A percentile compares a stretch with the other conserved stretches of the same genome.
Evolutionary conservation across 2,113 vertebrate genomes (phyloP).

Genomic region (Eubucco bourcierii): DNA sequence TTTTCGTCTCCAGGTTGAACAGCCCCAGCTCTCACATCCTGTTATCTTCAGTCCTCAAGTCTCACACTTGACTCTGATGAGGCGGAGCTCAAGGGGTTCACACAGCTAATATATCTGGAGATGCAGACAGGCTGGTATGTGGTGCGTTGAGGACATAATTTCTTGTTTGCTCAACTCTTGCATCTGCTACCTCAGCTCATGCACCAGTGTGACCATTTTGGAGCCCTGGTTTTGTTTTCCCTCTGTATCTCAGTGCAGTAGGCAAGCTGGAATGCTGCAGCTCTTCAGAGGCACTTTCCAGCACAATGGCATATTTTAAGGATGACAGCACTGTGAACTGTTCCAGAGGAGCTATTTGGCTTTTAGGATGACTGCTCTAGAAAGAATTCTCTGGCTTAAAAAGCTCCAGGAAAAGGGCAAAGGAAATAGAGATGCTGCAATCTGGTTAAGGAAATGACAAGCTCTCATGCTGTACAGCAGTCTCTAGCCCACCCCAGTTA

Average conservation of each 20-base stretch:
- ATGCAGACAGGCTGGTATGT: background rate
- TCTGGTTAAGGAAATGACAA: constrained; percentile 43
- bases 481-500: constrained; percentile 40
- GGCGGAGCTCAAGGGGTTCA: background rate
- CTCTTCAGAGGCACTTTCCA: background rate
- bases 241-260: background rate
- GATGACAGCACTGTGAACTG: constrained; percentile 51
- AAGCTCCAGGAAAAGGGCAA: constrained; percentile 40
- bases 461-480: constrained; percentile 31
- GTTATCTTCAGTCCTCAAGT: background rate
- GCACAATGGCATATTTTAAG: constrained; percentile 61
- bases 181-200: background rate
- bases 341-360: constrained; percentile 62
- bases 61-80: background rate
- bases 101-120: background rate
- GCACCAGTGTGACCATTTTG: background rate
- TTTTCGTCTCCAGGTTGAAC: too few species aligned
- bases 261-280: background rate
- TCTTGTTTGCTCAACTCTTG: background rate
- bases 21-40: too few species aligned
- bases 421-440: constrained; percentile 51
- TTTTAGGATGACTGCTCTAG: constrained; percentile 65
- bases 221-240: background rate
- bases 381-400: constrained; percentile 56
- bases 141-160: background rate